Base-by-base conservation (phyloP, 2,113 vertebrate genomes). In the Zosterops borbonicus region DNA sequence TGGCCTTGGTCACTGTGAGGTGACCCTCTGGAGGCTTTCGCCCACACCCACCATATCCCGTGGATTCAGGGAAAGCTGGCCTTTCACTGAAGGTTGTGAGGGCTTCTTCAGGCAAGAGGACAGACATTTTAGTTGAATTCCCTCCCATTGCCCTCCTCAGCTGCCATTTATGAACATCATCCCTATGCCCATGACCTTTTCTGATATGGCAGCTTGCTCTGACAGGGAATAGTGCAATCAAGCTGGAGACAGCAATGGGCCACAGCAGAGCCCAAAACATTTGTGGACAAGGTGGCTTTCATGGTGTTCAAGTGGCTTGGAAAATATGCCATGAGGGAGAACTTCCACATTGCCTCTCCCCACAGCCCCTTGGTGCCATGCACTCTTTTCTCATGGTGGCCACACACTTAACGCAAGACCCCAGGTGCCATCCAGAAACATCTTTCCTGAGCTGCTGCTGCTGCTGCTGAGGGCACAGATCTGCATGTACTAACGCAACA, bases 381-480 rank as follows among this genome's bases (percentile, higher is more conserved):
- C 2, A 1, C 74, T 23, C 58, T 15, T 15, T 79, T 55, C 0
- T 0, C 59, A 53, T 0, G 0, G 20, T 21, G 1, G 5, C 47
- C 62, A 13, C 7, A 2, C 9, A 8, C 15, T 73, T 25, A 8
- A 37, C 27, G 49, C 4, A 1, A 31, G 35, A 33, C 14, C 9
- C 64, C 2, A 13, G 27, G 31, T 90, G 53, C 55, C 55, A 8
- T 47, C 47, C 37, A 13, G 53, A 35, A 39, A 41, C 29, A 19
- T 17, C 41, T 37, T 59, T 63, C 58, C 31, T 0, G 3, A 37
- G 35, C 33, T n/a, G 59, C 42, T 83, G 55, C 81, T 71, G 67
- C 42, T 47, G 46, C 15, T 35, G 39, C 17, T 5, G 14, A 44
- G 67, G 89, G n/a, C 17, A 12, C 59, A 56, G 87, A 50, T 68